Conservation (phyloP, 1,140 invertebrate genomes). For the Belonocnema kinseyi region DNA sequence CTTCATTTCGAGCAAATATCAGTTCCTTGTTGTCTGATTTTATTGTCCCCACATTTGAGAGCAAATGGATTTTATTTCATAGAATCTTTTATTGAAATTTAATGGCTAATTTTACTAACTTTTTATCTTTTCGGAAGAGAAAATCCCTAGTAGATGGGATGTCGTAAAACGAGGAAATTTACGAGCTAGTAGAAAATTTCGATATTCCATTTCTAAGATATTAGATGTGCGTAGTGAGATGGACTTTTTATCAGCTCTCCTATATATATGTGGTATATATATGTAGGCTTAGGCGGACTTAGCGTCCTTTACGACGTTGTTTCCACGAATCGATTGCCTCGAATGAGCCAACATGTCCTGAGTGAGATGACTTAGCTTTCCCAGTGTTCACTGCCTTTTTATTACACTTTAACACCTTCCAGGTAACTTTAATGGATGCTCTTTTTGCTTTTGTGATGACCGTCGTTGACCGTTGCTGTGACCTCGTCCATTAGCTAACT, state of each 20-base stretch:
- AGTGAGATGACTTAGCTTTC: not conserved
- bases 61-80: too few species aligned
- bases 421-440: slow-evolving; percentile 29
- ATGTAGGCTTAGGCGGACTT: slow-evolving; percentile 42
- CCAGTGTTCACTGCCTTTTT: not conserved
- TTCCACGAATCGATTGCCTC: slow-evolving; percentile 39
- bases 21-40: too few species aligned
- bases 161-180: slow-evolving; percentile 25
- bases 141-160: slow-evolving; percentile 16
- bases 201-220: slow-evolving; percentile 17
- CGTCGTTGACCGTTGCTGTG: not conserved
- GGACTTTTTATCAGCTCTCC: slow-evolving; percentile 41
- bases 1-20: too few species aligned
- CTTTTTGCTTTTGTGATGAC: not conserved
- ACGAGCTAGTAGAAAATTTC: slow-evolving; percentile 20
- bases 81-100: not conserved
- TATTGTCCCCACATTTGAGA: too few species aligned
- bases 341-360: slow-evolving; percentile 26
- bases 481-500: not conserved
- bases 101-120: not conserved
- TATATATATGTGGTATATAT: slow-evolving; percentile 25
- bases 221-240: not conserved
- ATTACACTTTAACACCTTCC: slow-evolving; percentile 26
- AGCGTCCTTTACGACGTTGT: slow-evolving; percentile 41
- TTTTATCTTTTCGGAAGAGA: not conserved